phyloP scores from a whole-genome alignment of 2,797 vertebrate genomes.

The Falco rusticolus region DNA sequence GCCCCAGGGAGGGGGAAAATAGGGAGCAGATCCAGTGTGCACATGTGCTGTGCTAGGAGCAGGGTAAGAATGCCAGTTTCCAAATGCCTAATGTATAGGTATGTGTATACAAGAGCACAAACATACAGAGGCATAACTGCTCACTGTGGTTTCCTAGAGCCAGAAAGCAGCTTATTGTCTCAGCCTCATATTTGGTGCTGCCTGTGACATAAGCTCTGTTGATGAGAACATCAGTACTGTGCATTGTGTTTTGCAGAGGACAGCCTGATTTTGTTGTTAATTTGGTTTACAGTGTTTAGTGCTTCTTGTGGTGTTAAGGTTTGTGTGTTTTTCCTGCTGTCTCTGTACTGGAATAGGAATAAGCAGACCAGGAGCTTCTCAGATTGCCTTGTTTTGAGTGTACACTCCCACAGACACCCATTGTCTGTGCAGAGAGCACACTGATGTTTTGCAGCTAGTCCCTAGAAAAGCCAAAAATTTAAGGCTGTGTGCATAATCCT shows the following conservation, averaged over 20 bases:
- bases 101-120: background rate
- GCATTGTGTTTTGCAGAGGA: background rate
- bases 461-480: background rate
- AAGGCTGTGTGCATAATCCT: background rate
- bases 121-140: background rate
- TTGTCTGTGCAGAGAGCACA: fast-evolving
- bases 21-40: background rate
- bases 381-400: background rate
- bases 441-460: background rate
- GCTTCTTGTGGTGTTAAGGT: background rate
- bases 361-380: background rate
- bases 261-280: background rate
- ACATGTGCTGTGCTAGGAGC: background rate
- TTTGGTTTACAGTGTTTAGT: background rate
- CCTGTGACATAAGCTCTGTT: background rate
- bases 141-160: background rate
- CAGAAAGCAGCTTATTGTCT: background rate
- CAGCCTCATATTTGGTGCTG: background rate
- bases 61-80: background rate
- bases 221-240: background rate
- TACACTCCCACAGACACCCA: background rate
- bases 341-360: background rate
- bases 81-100: fast-evolving
- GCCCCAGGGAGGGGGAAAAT: background rate
- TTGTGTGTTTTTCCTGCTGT: background rate